phyloP scores from a whole-genome alignment of 2,888 invertebrate genomes.

The Neoscelio sp. region DNA sequence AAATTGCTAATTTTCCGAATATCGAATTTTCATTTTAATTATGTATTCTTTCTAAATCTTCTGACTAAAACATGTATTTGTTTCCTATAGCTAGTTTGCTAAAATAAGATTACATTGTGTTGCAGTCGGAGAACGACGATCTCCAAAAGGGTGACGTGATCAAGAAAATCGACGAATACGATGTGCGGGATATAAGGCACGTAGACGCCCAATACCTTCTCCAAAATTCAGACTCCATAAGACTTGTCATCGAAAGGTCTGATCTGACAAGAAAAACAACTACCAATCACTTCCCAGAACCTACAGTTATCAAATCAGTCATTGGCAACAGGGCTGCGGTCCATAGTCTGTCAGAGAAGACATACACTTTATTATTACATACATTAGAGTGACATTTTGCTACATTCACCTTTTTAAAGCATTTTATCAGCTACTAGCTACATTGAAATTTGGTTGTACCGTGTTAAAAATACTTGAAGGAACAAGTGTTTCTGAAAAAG shows the following conservation, averaged over 20 bases:
- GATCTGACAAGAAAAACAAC: constrained; percentile 75
- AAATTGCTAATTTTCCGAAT: too few relatives aligned
- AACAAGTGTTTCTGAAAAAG: too few relatives aligned
- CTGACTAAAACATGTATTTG: not conserved
- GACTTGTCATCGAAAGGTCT: constrained; percentile 92
- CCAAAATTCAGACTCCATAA: constrained; percentile 91
- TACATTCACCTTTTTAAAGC: constrained; percentile 2
- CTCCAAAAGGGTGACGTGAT: constrained; percentile 96
- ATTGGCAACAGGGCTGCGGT: constrained; percentile 76
- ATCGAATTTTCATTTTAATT: too few relatives aligned
- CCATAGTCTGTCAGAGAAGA: constrained; percentile 78
- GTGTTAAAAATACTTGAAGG: too few relatives aligned
- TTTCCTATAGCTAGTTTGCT: too few relatives aligned
- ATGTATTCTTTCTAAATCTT: too few relatives aligned
- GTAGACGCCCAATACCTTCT: constrained; percentile 96
- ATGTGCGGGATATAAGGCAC: constrained; percentile 93
- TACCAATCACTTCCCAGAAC: constrained; percentile 73
- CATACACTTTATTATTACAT: constrained; percentile 59
- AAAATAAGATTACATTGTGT: constrained; percentile 57
- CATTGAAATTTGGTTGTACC: too few relatives aligned
- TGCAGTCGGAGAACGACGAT: constrained; percentile 93
- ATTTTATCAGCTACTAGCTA: not conserved
- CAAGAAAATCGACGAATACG: constrained; percentile 94
- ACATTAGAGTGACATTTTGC: constrained; percentile 55
- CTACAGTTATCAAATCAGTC: constrained; percentile 76